These are phyloP conservation scores for Zoanthus gigantus DNA, from an alignment of 92 coral and sea anemone species.

Conservation along the genomic window DNA sequence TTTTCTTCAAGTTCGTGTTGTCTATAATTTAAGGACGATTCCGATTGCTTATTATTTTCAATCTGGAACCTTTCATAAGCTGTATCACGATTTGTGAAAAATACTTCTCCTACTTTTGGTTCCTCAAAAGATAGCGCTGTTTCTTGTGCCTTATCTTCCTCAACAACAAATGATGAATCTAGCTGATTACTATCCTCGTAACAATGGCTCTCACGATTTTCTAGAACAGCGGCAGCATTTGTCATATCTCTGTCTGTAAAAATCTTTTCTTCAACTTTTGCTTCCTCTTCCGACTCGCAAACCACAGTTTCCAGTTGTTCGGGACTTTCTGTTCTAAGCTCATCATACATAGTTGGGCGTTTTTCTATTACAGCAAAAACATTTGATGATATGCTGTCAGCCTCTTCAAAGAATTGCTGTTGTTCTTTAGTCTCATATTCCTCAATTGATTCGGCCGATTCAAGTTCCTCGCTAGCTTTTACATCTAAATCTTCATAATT, in stretches of 20 bases:
- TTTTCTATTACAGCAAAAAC: slow-evolving; percentile 13
- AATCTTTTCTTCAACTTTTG: slow-evolving; percentile 32
- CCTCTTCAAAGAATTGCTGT: background rate
- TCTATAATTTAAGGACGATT: background rate
- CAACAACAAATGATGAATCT: background rate
- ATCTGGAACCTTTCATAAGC: background rate
- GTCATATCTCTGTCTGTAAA: slow-evolving; percentile 23
- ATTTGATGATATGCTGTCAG: background rate
- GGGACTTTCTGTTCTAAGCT: slow-evolving; percentile 27
- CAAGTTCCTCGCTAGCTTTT: background rate
- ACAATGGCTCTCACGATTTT: background rate
- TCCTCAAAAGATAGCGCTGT: background rate
- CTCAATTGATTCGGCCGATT: background rate
- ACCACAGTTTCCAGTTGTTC: slow-evolving; percentile 40
- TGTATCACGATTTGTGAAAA: background rate
- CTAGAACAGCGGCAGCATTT: background rate
- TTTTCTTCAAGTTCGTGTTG: background rate
- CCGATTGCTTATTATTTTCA: slow-evolving; percentile 1
- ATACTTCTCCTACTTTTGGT: background rate
- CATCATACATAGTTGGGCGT: slow-evolving; percentile 2
- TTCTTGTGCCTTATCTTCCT: background rate
- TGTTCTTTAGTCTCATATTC: background rate
- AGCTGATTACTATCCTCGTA: background rate
- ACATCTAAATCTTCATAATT: background rate
- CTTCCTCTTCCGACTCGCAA: slow-evolving; percentile 15